phyloP scores from a whole-genome alignment of 1,140 invertebrate species.

The Bombus ignitus region DNA sequence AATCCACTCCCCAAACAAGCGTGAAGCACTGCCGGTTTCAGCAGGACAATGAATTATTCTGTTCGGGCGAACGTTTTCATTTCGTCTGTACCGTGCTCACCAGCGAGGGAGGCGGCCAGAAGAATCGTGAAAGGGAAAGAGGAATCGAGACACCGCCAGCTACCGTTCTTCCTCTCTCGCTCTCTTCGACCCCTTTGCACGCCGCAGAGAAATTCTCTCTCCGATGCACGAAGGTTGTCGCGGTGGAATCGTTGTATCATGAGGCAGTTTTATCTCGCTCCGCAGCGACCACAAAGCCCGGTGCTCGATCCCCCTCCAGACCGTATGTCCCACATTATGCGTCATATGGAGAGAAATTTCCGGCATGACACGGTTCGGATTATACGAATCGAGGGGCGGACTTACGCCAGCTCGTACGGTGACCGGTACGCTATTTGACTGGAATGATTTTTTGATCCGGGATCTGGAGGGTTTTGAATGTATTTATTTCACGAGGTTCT shows the following conservation, averaged over 20 bases:
- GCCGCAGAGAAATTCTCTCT: neutral
- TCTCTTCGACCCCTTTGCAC: constrained; percentile 32
- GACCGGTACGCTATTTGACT: neutral
- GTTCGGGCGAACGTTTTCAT: constrained; percentile 76
- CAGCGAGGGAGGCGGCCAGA: constrained; percentile 10
- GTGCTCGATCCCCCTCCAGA: neutral
- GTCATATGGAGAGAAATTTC: constrained; percentile 56
- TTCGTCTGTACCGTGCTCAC: constrained; percentile 53
- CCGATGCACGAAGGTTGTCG: constrained; percentile 11
- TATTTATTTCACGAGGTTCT: neutral
- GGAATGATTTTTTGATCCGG: neutral
- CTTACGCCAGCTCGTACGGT: neutral
- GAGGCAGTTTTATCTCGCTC: constrained; percentile 58
- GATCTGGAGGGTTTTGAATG: neutral
- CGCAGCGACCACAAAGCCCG: constrained; percentile 31
- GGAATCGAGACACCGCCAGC: constrained; percentile 19
- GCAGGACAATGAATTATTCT: constrained; percentile 78
- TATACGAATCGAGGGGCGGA: constrained; percentile 40
- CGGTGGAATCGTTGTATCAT: constrained; percentile 47
- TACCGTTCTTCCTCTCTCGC: neutral
- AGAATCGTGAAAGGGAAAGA: constrained; percentile 51
- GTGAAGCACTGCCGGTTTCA: constrained; percentile 64
- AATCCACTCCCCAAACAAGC: constrained; percentile 72
- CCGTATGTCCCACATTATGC: constrained; percentile 47
- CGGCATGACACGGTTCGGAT: constrained; percentile 53